These are phyloP conservation scores for Lutjanus argentimaculatus DNA, from an alignment of 2,797 vertebrate species.

Conservation along the genomic window DNA sequence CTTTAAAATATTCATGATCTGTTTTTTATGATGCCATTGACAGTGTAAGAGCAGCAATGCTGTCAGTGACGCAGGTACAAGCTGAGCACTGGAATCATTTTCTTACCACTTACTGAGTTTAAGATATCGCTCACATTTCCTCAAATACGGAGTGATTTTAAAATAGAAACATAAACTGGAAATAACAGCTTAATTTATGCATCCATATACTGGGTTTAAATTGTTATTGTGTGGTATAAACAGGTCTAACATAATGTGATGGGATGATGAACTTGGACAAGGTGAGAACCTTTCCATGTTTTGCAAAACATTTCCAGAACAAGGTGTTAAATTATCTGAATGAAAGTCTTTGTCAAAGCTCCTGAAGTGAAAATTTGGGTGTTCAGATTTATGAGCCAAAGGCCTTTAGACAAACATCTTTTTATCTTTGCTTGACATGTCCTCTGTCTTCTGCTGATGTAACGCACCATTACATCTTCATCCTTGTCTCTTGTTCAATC, in stretches of 20 bases:
- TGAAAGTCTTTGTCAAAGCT: neutral
- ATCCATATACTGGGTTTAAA: constrained; percentile 4
- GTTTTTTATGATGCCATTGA: constrained; percentile 28
- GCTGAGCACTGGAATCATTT: constrained; percentile 18
- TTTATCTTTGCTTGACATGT: constrained; percentile 30
- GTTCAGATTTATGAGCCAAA: neutral
- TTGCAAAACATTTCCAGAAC: constrained; percentile 21
- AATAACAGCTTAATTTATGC: constrained; percentile 21
- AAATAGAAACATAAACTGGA: constrained; percentile 30
- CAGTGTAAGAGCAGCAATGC: neutral
- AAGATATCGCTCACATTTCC: constrained; percentile 6
- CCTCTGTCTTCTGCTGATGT: constrained; percentile 12
- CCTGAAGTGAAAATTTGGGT: constrained; percentile 4
- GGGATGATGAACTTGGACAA: neutral
- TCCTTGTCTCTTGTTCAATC: constrained; percentile 17
- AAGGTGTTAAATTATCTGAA: constrained; percentile 13
- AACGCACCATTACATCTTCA: neutral
- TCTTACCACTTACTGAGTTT: constrained; percentile 4
- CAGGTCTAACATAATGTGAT: constrained; percentile 5
- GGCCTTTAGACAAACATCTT: neutral
- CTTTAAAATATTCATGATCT: constrained; percentile 45
- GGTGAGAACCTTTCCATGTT: constrained; percentile 11
- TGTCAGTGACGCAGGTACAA: constrained; percentile 14
- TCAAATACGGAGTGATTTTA: constrained; percentile 9
- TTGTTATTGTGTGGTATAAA: constrained; percentile 19